Evolutionary conservation across 2,797 vertebrate species (phyloP), one percentile per base, ranked within the genome.

Genomic region (Sebastes baramenuke): DNA sequence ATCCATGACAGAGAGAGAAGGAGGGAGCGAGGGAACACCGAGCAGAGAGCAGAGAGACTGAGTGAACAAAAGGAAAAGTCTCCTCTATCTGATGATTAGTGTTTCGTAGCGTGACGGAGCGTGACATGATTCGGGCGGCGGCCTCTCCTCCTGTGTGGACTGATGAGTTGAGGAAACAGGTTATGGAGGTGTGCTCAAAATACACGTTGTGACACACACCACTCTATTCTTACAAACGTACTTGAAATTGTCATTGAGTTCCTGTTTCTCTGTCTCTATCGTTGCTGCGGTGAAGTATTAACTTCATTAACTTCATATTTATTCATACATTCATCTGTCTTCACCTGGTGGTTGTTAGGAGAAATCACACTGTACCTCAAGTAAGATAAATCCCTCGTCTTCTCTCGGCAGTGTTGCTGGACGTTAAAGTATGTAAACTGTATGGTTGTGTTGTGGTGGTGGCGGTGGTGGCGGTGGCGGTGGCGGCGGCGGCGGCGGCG

Each of bases 61-160:
- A 74, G 72, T 64, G 75, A 82, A 84, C 87, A 88, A 77, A 42
- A 81, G 75, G 75, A 62, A 68, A 78, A 70, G 71, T 81, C 52
- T 77, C 54, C 68, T 81, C 59, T 46, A 34, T 70, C 75, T 60
- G 65, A 75, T 82, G 67, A 84, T 79, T 78, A 74, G 72, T 67
- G 18, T 84, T 81, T 72, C 55, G 58, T 25, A 66, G 74, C 10
- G 38, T 75, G 81, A 79, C 29, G n/a, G 72, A 75, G 82, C 1
- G 34, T 65, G 75, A 79, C 36, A n/a, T 56, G 69, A 76, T 76
- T 86, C 59, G 22, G 56, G 77, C 72, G 78, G 59, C 62, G 46
- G 59, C 70, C 22, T 82, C 59, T 77, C 38, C 67, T 75, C 70
- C 70, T 20, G 29, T 22, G 32, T 56, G 62, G 13, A 34, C 38